These are phyloP conservation scores for Cotesia glomerata DNA, from an alignment of 1,140 invertebrate genomes.

Conservation along the genomic window DNA sequence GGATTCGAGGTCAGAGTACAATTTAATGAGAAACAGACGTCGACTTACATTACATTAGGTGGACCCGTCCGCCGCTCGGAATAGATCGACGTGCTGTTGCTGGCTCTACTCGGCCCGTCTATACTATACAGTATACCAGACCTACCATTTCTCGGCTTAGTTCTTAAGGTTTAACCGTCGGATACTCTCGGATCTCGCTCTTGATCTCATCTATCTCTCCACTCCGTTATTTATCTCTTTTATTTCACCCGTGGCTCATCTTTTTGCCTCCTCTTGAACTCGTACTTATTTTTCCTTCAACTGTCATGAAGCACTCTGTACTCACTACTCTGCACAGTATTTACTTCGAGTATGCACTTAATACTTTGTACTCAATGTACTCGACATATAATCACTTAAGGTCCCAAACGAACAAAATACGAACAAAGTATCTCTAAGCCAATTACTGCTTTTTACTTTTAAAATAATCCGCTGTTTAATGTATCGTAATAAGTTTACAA, in stretches of 20 bases:
- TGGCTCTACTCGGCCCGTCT: slow-evolving; percentile 11
- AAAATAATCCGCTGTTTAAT: neutral
- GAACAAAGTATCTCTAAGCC: slow-evolving; percentile 14
- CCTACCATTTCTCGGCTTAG: slow-evolving; percentile 28
- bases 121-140: no score
- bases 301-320: neutral
- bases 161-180: slow-evolving; percentile 18
- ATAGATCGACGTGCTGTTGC: slow-evolving; percentile 54
- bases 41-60: slow-evolving; percentile 48
- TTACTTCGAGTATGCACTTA: neutral
- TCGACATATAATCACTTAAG: neutral
- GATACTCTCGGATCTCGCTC: slow-evolving; percentile 9
- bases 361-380: slow-evolving; percentile 2
- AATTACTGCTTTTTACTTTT: slow-evolving; percentile 30
- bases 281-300: slow-evolving; percentile 10
- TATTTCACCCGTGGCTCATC: neutral
- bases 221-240: neutral
- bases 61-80: slow-evolving; percentile 50
- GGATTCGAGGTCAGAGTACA: slow-evolving; percentile 59
- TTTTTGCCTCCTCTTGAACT: neutral
- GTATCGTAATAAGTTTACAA: no score
- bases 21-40: slow-evolving; percentile 64
- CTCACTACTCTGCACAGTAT: neutral
- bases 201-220: neutral
- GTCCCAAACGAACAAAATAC: slow-evolving; percentile 19